phyloP scores from a whole-genome alignment of 2,113 vertebrate species.

The Ursus arctos region DNA sequence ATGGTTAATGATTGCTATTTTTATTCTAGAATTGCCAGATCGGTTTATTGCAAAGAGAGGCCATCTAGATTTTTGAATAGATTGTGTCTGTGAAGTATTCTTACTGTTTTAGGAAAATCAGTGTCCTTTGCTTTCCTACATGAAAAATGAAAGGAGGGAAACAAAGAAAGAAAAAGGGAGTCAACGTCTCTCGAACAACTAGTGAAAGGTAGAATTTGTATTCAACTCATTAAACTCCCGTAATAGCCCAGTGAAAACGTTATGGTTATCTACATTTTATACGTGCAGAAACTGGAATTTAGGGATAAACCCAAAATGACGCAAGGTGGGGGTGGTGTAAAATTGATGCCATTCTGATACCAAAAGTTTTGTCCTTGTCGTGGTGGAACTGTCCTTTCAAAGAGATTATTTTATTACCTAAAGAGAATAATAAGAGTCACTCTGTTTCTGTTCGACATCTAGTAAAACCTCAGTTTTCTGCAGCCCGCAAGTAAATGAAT shows the following conservation, averaged over 20 bases:
- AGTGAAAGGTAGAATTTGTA: neutral
- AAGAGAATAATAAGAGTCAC: neutral
- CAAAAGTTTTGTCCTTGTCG: neutral
- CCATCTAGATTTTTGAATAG: conserved; percentile 9
- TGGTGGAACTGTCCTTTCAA: neutral
- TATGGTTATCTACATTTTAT: neutral
- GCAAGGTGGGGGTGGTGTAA: neutral
- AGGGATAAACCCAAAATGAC: neutral
- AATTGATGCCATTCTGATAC: neutral
- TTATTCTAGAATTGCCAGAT: neutral
- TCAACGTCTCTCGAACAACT: neutral
- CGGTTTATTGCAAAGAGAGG: neutral
- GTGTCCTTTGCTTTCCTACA: neutral
- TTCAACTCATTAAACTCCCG: neutral
- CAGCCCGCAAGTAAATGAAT: neutral
- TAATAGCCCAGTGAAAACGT: neutral
- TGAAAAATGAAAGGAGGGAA: neutral
- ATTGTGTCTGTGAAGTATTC: neutral
- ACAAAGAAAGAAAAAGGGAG: neutral
- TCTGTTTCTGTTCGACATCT: neutral
- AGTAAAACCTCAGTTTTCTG: neutral
- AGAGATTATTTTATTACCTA: neutral
- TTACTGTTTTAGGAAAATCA: neutral
- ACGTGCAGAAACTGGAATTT: neutral
- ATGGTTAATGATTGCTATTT: neutral